These are phyloP conservation scores for Lycia hirtaria DNA, from an alignment of 2,888 invertebrate species.

Conservation along the genomic window DNA sequence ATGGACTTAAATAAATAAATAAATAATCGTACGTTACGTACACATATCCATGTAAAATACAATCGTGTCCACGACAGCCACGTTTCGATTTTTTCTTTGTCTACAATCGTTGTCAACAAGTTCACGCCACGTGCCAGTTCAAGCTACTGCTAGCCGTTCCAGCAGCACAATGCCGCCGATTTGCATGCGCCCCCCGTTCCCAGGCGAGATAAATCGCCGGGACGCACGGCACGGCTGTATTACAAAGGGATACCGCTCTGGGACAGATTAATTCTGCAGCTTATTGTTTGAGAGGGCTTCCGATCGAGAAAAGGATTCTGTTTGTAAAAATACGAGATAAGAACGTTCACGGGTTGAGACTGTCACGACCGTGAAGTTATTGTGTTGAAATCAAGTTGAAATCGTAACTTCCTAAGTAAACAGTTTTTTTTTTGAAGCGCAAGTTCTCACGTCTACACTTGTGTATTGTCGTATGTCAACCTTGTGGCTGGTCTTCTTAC, in stretches of 20 bases:
- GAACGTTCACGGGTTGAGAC: neutral
- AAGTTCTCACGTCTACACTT: no score
- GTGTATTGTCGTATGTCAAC: no score
- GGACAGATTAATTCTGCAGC: conserved; percentile 33
- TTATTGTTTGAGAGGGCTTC: conserved; percentile 24
- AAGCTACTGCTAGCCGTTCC: conserved; percentile 17
- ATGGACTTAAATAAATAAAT: no score
- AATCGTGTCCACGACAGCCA: no score
- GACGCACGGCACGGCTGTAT: conserved; percentile 39
- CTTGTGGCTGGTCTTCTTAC: no score
- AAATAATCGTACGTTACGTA: no score
- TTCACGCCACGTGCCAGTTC: neutral
- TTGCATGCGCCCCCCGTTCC: conserved; percentile 53
- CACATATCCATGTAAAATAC: no score
- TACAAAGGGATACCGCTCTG: conserved; percentile 30
- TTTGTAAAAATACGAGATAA: conserved; percentile 3
- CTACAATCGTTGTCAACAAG: neutral
- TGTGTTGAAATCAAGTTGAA: neutral
- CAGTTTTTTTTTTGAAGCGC: no score
- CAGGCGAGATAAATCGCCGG: conserved; percentile 49
- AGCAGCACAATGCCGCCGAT: conserved; percentile 38
- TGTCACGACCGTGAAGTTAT: neutral
- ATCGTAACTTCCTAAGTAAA: no score
- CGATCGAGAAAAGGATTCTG: conserved; percentile 8
- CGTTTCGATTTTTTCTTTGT: no score